phyloP scores from a whole-genome alignment of 2,113 vertebrate genomes.

The Pygoscelis antarcticus region DNA sequence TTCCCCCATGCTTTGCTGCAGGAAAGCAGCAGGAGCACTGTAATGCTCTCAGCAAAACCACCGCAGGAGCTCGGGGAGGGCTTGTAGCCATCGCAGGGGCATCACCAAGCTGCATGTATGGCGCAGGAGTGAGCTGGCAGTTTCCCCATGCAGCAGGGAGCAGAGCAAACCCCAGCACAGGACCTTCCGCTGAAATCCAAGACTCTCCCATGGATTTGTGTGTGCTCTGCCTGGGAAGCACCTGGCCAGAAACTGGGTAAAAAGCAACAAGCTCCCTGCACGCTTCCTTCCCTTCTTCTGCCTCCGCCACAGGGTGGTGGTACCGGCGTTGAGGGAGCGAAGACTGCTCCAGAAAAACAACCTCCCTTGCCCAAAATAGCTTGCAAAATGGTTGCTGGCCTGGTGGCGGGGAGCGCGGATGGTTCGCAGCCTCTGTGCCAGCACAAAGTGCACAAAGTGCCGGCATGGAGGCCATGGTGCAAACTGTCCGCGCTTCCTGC shows the following conservation, averaged over 20 bases:
- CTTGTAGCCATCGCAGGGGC: neutral
- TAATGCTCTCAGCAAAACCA: neutral
- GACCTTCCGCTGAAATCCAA: neutral
- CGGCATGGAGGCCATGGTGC: neutral
- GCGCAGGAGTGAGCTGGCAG: neutral
- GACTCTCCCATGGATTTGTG: neutral
- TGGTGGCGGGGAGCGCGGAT: fast-evolving
- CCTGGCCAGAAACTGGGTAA: neutral
- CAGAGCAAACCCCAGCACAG: neutral
- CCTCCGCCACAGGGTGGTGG: fast-evolving
- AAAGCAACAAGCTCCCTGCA: neutral
- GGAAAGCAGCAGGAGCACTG: neutral
- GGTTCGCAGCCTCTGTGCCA: fast-evolving
- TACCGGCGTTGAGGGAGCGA: fast-evolving
- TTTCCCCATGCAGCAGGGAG: neutral
- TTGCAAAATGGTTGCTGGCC: neutral
- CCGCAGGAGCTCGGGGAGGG: neutral
- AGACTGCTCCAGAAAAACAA: neutral
- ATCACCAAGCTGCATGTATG: fast-evolving
- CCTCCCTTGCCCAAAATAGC: neutral
- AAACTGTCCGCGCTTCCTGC: fast-evolving
- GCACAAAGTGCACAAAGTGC: too few relatives aligned
- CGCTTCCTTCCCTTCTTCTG: neutral
- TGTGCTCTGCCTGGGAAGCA: neutral
- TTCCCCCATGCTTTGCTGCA: neutral